Evolutionary conservation across 2,888 invertebrate genomes (phyloP).

Genomic region (Ceriagrion tenellum): DNA sequence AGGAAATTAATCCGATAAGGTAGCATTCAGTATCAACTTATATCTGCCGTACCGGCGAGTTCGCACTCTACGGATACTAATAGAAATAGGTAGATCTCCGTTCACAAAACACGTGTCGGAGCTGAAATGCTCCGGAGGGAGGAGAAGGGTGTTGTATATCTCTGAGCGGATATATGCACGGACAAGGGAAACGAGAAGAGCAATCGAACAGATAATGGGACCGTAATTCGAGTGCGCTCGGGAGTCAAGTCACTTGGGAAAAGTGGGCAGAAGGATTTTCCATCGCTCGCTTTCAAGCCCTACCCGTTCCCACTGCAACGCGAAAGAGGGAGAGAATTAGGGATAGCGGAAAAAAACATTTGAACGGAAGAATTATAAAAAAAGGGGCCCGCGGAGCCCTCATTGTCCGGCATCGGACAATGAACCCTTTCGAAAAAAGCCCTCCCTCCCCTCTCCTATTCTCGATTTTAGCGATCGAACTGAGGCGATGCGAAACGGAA

Average conservation of each 20-base stretch:
- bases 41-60: not conserved
- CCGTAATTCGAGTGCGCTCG: not conserved
- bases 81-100: not conserved
- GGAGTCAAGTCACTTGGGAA: slow-evolving; percentile 5
- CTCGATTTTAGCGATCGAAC: not conserved
- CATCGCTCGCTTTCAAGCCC: not conserved
- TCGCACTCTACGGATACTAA: not conserved
- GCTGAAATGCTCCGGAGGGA: not conserved
- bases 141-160: no score
- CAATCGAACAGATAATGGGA: not conserved
- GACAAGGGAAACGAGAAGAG: not conserved
- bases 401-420: slow-evolving; percentile 49
- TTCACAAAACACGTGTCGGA: not conserved
- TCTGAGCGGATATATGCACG: no score
- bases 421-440: slow-evolving; percentile 38
- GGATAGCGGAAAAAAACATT: not conserved
- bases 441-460: not conserved
- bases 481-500: slow-evolving; percentile 16
- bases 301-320: not conserved
- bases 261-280: not conserved
- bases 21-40: no score
- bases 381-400: not conserved
- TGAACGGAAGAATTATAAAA: slow-evolving; percentile 15
- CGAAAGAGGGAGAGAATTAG: not conserved
- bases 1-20: no score